Evolutionary conservation across 2,113 vertebrate species (phyloP).

Genomic region (Baryphthengus martii): DNA sequence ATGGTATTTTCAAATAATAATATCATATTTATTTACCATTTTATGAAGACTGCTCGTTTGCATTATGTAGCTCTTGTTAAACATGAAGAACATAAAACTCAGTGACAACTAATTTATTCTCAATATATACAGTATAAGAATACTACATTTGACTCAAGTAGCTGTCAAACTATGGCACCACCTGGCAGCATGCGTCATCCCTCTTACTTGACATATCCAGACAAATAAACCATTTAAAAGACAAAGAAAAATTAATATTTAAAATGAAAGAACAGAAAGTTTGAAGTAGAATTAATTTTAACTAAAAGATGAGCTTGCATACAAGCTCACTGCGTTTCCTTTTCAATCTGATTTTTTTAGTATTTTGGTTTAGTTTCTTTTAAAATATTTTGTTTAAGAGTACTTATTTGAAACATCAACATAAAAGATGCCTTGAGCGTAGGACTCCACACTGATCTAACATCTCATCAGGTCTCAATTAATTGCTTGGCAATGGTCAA

Average conservation of each 20-base stretch:
- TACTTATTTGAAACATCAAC: not conserved
- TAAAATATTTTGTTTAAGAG: not conserved
- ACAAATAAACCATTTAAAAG: not conserved
- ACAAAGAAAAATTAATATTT: not conserved
- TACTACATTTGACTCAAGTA: not conserved
- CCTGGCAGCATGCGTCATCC: not conserved
- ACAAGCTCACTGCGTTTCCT: not conserved
- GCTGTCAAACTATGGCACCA: not conserved
- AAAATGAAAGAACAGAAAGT: not conserved
- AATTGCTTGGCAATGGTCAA: not conserved
- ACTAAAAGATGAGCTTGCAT: accelerated
- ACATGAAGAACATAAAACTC: not conserved
- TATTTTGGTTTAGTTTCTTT: accelerated
- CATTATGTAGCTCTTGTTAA: not conserved
- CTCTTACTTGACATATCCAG: not conserved
- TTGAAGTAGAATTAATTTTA: not conserved
- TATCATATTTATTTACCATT: not conserved
- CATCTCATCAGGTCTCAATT: not conserved
- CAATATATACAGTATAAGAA: not conserved
- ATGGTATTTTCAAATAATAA: not conserved
- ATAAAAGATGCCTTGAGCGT: not conserved
- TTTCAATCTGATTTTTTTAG: not conserved
- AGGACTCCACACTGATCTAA: not conserved
- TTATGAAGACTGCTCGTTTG: not conserved
- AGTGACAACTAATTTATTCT: not conserved